Percentiles rank a stretch among this genome's conserved stretches.
These are phyloP conservation scores for Struthio camelus DNA, from an alignment of 2,113 vertebrate genomes.

Conservation along the genomic window DNA sequence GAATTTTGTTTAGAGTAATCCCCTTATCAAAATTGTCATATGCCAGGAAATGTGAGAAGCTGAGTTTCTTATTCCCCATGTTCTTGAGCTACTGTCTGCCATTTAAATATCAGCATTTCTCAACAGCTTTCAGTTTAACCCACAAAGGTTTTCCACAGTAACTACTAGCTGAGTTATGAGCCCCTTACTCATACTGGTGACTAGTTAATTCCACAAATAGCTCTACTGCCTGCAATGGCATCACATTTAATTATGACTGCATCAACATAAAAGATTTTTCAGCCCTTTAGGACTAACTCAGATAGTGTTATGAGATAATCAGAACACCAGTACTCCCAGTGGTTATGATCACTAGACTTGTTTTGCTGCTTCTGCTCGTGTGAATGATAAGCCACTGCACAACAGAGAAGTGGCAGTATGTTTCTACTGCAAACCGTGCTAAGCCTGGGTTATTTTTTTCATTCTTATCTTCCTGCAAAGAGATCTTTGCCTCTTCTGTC, in stretches of 20 bases:
- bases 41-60: constrained; percentile 59
- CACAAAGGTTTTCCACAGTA: constrained; percentile 55
- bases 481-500: background rate
- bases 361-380: background rate
- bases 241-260: constrained; percentile 54
- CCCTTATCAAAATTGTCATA: constrained; percentile 60
- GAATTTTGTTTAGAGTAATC: constrained; percentile 67
- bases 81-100: constrained; percentile 20
- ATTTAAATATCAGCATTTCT: constrained; percentile 64
- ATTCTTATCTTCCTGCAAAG: background rate
- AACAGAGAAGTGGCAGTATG: background rate
- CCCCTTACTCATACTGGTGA: constrained; percentile 34
- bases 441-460: background rate
- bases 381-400: background rate
- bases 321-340: background rate
- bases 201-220: constrained; percentile 40
- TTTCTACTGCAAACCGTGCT: background rate
- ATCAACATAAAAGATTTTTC: constrained; percentile 4
- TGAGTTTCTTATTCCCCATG: constrained; percentile 15
- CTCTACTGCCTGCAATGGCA: background rate
- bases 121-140: constrained; percentile 51
- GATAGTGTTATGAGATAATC: background rate
- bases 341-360: background rate
- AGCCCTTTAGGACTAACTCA: background rate
- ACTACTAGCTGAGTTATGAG: constrained; percentile 17